These are phyloP conservation scores for Hyposoter didymator DNA, from an alignment of 2,888 invertebrate genomes.

Conservation along the genomic window DNA sequence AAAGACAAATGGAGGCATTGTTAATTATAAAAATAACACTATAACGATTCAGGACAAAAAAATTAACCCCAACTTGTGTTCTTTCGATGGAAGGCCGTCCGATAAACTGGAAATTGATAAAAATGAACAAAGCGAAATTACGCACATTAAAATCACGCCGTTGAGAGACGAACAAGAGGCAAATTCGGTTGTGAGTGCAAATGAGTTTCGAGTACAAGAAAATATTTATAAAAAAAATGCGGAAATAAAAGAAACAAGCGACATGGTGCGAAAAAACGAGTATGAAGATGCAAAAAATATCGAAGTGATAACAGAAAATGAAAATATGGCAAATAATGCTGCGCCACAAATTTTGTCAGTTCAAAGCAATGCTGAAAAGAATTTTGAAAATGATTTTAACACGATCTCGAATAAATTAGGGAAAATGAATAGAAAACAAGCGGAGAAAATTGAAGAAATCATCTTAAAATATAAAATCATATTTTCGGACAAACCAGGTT, in stretches of 20 bases:
- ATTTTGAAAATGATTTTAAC: not conserved
- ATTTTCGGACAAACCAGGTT: too few relatives aligned
- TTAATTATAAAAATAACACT: slow-evolving; percentile 17
- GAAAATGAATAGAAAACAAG: too few relatives aligned
- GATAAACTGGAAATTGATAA: not conserved
- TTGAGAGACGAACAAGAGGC: not conserved
- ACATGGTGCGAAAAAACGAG: too few relatives aligned
- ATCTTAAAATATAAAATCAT: too few relatives aligned
- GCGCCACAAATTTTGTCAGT: not conserved
- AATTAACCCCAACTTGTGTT: not conserved
- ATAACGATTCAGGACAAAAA: not conserved
- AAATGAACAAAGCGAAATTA: not conserved
- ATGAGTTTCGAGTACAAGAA: too few relatives aligned
- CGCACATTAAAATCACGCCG: not conserved
- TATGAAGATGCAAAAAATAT: too few relatives aligned
- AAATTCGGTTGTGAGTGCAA: not conserved
- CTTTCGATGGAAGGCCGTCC: not conserved
- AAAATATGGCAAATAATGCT: too few relatives aligned
- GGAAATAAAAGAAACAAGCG: too few relatives aligned
- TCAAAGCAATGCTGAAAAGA: not conserved
- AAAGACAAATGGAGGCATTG: not conserved
- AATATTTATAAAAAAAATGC: too few relatives aligned
- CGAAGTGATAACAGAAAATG: too few relatives aligned
- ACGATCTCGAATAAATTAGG: too few relatives aligned
- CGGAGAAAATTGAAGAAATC: too few relatives aligned